phyloP scores from a whole-genome alignment of 2,888 invertebrate species.

The Eumerus sabulonum region DNA sequence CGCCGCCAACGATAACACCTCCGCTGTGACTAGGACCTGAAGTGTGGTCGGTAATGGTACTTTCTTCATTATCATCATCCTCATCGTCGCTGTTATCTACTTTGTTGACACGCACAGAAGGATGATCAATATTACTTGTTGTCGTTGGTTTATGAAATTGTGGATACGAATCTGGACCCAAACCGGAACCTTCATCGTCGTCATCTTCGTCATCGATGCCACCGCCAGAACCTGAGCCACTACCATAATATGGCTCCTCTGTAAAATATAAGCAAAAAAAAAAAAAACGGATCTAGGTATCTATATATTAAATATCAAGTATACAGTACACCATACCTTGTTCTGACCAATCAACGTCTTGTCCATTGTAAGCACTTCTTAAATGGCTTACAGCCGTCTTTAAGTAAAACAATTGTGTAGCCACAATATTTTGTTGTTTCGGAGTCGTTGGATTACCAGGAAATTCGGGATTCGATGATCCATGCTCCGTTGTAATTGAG shows the following conservation, averaged over 20 bases:
- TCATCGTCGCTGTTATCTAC: conserved; percentile 74
- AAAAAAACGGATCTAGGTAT: background rate
- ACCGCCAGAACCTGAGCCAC: conserved; percentile 87
- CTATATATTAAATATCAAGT: too few species aligned
- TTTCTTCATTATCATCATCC: conserved; percentile 73
- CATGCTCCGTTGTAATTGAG: conserved; percentile 84
- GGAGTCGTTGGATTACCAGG: conserved; percentile 79
- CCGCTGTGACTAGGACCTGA: conserved; percentile 76
- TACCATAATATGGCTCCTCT: conserved; percentile 83
- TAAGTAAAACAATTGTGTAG: conserved; percentile 87
- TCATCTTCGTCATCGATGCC: conserved; percentile 80
- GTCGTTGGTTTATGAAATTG: conserved; percentile 74
- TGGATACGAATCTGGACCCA: conserved; percentile 73
- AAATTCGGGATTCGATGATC: conserved; percentile 85
- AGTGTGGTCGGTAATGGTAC: conserved; percentile 76
- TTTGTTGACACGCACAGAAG: conserved; percentile 72
- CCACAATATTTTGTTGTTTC: conserved; percentile 80
- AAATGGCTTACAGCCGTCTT: conserved; percentile 89
- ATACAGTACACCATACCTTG: conserved; percentile 78
- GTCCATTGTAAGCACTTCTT: conserved; percentile 93
- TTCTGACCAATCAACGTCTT: conserved; percentile 93
- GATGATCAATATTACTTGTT: conserved; percentile 72
- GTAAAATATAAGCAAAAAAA: conserved; percentile 64
- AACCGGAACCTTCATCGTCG: conserved; percentile 76
- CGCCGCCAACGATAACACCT: conserved; percentile 49